Evolutionary conservation across 2,888 invertebrate species (phyloP), one percentile per base, ranked within the genome.

Genomic region (Archips xylosteana): DNA sequence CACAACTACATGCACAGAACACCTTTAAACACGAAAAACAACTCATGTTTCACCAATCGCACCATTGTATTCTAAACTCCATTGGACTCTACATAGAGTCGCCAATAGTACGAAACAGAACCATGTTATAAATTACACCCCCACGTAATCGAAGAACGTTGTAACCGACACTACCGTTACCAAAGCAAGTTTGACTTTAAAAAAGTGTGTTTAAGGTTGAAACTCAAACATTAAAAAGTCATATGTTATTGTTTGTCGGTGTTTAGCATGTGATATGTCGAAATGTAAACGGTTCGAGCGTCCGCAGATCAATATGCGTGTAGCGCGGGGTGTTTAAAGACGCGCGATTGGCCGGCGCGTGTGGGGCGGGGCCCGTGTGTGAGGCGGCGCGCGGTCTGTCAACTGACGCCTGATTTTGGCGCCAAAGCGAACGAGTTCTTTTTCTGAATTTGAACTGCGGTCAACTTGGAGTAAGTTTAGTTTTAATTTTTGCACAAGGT

Each of bases 301-400:
- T 92, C 93, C 92, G 89, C 94, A 94, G 94, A 94, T 94, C 95
- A 93, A 95, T 94, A 95, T 94, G 94, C 92, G 94, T 93, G 92
- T 89, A 84, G 91, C 88, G 90, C 87, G 90, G 92, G 91, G 91
- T 91, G 92, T 91, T 87, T 85, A 88, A 87, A 87, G 88, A 85
- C 85, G 83, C 86, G 92, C 88, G 88, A 95, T 95, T 95, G 95
- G 95, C 91, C 90, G 85, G 82, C 86, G 87, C 87, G 83, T 83
- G 89, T 85, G 89, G 91, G 94, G 92, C 94, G 94, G 88, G 89
- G 92, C 92, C 81, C 85, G 85, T 86, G 86, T 89, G 83, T 88
- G 89, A 88, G 88, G 87, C 88, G 91, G 90, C 86, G 88, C 92
- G 90, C 86, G 85, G 85, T 85, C 82, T 84, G 67, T 67, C 69